A percentile compares a stretch with the other conserved stretches of the same genome.
These are phyloP conservation scores for Ophraella communa DNA, from an alignment of 2,888 invertebrate genomes.

Conservation along the genomic window DNA sequence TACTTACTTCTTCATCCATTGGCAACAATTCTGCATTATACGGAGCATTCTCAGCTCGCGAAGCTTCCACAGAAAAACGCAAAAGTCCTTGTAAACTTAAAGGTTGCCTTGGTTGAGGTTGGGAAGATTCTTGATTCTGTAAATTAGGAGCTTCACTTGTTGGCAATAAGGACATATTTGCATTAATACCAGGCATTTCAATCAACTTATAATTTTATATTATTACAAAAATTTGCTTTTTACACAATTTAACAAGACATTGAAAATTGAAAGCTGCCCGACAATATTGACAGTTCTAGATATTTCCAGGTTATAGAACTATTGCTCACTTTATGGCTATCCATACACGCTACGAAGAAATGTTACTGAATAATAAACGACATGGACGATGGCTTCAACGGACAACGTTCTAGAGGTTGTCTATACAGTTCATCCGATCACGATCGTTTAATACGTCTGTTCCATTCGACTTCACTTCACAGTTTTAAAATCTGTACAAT, in stretches of 20 bases:
- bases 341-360: too few species aligned
- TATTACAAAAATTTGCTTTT: background rate
- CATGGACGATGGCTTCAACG: too few species aligned
- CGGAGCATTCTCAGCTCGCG: constrained; percentile 66
- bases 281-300: background rate
- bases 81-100: constrained; percentile 65
- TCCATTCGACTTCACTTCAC: too few species aligned
- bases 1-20: constrained; percentile 69
- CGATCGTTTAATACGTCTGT: too few species aligned
- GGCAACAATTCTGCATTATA: constrained; percentile 62
- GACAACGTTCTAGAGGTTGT: too few species aligned
- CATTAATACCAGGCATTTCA: background rate
- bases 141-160: constrained; percentile 3
- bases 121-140: constrained; percentile 5
- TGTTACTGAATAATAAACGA: too few species aligned
- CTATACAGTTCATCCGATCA: too few species aligned
- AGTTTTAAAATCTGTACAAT: too few species aligned
- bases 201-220: background rate
- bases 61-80: constrained; percentile 74
- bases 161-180: constrained; percentile 14
- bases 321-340: too few species aligned
- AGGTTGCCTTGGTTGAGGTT: constrained; percentile 54
- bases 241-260: background rate
- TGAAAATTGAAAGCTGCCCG: too few species aligned
- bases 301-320: constrained; percentile 6